These are phyloP conservation scores for Arbacia lixula DNA, from an alignment of 53 echinoderm and acorn worm species.

Conservation along the genomic window DNA sequence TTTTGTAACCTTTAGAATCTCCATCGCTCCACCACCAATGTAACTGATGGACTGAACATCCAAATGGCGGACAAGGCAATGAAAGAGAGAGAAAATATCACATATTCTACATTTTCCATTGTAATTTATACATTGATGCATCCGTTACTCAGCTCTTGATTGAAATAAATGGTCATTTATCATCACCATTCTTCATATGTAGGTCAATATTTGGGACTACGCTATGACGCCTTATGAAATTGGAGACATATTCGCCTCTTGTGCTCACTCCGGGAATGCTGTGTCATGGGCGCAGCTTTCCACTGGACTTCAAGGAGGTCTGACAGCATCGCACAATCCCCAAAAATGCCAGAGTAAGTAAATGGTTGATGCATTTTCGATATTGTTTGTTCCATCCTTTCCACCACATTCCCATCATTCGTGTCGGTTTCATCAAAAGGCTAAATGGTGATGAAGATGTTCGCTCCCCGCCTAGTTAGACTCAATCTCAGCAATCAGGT, in stretches of 20 bases:
- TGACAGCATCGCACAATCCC: neutral
- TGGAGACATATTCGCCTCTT: constrained; percentile 20
- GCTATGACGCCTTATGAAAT: constrained; percentile 62
- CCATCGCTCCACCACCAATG: neutral
- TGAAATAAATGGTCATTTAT: neutral
- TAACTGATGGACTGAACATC: neutral
- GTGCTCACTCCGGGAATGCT: constrained; percentile 63
- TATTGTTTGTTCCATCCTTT: neutral
- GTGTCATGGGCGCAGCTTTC: constrained; percentile 72
- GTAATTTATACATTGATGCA: neutral
- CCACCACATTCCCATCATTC: neutral
- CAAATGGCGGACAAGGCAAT: neutral
- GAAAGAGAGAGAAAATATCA: neutral
- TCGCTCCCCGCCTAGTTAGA: too few relatives aligned
- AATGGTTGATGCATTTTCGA: neutral
- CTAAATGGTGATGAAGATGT: too few relatives aligned
- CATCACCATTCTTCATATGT: neutral
- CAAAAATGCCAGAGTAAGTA: constrained; percentile 4
- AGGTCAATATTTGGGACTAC: constrained; percentile 83
- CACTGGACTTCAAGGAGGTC: constrained; percentile 7
- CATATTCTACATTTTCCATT: neutral
- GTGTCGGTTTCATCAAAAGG: too few relatives aligned
- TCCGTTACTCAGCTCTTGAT: too few relatives aligned
- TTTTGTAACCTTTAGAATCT: neutral
- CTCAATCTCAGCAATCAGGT: too few relatives aligned